Evolutionary conservation across 1,140 invertebrate genomes (phyloP), one percentile per base, ranked within the genome.

Genomic region (Vanessa atalanta): DNA sequence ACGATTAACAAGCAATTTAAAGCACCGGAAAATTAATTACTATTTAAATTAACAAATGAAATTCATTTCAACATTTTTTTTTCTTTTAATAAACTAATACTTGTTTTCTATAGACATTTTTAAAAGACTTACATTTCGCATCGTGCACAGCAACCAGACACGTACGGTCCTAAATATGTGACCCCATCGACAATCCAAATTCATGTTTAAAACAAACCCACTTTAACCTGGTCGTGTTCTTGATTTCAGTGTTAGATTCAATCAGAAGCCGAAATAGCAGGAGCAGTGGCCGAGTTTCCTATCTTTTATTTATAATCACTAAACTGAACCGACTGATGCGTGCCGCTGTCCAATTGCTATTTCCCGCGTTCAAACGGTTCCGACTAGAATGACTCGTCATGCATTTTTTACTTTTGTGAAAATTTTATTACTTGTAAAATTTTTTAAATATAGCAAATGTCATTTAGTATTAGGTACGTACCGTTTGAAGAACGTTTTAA

Each of bases 251-350:
- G 79, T 79, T 80, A 81, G 81, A 84, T 83, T 70, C 82, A 53
- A 55, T 20, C 37, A 43, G 37, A 81, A 80, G 85, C 81, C 82
- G 73, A 87, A 89, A 89, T 90, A 91, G 83, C 84, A 82, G 79
- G 82, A 88, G 84, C 86, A 84, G 85, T 86, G 86, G 82, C 83
- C 85, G 86, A 85, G 76, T 84, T 88, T 67, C 83, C 82, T 86
- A 83, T 85, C 82, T 81, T 86, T 82, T 89, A 90, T 87, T 89
- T 88, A 82, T 89, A 86, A 88, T 84, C 78, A 77, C 70, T 74
- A 76, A 81, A 79, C 78, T 75, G 77, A 80, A 83, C 80, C 77
- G 80, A 66, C 79, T 83, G 76, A 79, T 86, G 80, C 78, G 80
- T 83, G 84, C 83, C 73, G 82, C 80, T 82, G 78, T 83, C 76